Conservation (phyloP, 1,140 invertebrate genomes). For the Meloidogyne chitwoodi region DNA sequence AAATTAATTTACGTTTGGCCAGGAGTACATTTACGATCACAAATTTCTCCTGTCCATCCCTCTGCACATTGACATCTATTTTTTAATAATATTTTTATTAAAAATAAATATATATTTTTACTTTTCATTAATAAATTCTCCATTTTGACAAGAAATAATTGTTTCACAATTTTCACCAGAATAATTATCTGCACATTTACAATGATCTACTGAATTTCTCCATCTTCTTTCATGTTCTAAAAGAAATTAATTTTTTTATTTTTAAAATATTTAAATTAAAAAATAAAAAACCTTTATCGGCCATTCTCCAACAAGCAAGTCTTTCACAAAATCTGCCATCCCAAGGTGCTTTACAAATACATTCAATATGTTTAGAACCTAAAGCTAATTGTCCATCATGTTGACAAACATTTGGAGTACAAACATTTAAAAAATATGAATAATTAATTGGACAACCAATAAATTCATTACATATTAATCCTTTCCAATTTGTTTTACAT, state of each 20-base stretch:
- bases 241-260: neutral
- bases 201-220: conserved; percentile 37
- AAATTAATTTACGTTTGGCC: conserved; percentile 29
- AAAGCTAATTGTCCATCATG: conserved; percentile 40
- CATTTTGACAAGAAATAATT: conserved; percentile 35
- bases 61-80: conserved; percentile 42
- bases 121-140: conserved; percentile 33
- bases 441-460: conserved; percentile 38
- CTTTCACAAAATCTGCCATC: conserved; percentile 40
- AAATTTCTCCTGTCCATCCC: conserved; percentile 43
- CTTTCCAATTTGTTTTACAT: conserved; percentile 43
- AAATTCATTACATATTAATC: conserved; percentile 40
- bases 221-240: conserved; percentile 42
- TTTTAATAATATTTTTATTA: neutral
- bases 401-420: conserved; percentile 38
- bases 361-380: conserved; percentile 37
- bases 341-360: conserved; percentile 48
- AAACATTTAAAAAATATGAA: conserved; percentile 39
- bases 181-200: conserved; percentile 32
- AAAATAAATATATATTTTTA: neutral
- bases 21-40: conserved; percentile 46
- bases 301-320: conserved; percentile 47
- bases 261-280: neutral
- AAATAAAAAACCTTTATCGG: conserved; percentile 30
- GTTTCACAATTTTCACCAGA: conserved; percentile 45